Base-by-base conservation (phyloP, 2,888 invertebrate species). In the Tenthredo livida region DNA sequence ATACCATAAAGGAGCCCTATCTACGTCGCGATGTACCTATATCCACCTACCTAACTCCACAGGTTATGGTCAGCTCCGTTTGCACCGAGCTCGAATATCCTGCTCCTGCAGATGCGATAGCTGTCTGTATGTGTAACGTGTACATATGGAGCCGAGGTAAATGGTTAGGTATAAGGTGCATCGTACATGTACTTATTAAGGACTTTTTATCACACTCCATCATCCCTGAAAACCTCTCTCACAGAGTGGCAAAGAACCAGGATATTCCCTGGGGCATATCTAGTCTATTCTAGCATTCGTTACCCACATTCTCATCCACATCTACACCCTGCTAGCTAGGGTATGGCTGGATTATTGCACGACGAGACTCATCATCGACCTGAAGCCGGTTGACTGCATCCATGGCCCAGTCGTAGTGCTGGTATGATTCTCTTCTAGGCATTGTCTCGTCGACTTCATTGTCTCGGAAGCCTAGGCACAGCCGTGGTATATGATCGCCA, bases 331-430 rank as follows among this genome's bases (percentile, higher is more conserved):
- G 12, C 6, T n/a, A 61, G 58, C n/a, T 58, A 58, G 73, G 40
- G 43, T 40, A 43, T 25, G 77, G 29, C 50, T 77, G 21, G 50
- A 77, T 37, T 77, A 77, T 73, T 73, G 58, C 80, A 25, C 58
- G 47, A 80, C 58, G 80, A 40, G 61, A 80, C 80, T 80, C 80
- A 80, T 80, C 80, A 80, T 80, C 80, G 80, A 80, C 80, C 80
- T 77, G 61, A n/a, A 50, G 37, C 15, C 61, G 61, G 80, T 80
- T 80, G 80, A 80, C 80, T 80, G 80, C 58, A 80, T 80, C 80
- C 43, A 29, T 80, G 80, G 58, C 58, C 80, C 80, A 80, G 80
- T 61, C 33, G 72, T 43, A n/a, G 61, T 50, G 21, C 61, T 25
- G 80, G 58, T 80, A 25, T 80, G 61, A 58, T 61, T 80, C 61